Conservation (phyloP, 2,888 invertebrate species). For the Heliconius ismenius region DNA sequence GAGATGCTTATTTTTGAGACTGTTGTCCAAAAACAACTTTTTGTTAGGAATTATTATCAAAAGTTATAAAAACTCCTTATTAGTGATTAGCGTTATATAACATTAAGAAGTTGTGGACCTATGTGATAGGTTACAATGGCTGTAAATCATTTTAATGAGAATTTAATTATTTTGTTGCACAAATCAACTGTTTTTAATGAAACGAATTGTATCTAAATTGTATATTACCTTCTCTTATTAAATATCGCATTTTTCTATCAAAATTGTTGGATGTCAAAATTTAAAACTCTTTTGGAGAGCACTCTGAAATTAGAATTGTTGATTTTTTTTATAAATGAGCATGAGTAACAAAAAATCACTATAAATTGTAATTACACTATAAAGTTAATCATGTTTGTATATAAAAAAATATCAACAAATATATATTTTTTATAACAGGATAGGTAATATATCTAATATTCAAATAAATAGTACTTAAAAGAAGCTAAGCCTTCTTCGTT, state of each 20-base stretch:
- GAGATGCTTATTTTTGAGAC: constrained; percentile 76
- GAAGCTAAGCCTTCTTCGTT: not conserved
- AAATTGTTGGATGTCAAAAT: not conserved
- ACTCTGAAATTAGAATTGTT: no score
- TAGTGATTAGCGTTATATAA: constrained; percentile 16
- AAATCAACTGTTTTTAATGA: not conserved
- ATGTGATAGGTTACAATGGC: not conserved
- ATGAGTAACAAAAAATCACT: no score
- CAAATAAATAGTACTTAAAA: not conserved
- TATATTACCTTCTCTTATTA: not conserved
- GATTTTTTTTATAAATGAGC: no score
- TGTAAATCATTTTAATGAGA: not conserved
- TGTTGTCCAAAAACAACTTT: constrained; percentile 75
- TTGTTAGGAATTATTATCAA: constrained; percentile 42
- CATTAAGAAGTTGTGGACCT: not conserved
- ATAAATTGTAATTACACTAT: no score
- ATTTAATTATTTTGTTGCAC: not conserved
- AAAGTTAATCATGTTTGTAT: not conserved
- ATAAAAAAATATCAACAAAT: not conserved
- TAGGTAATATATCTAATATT: not conserved
- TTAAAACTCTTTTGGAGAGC: not conserved
- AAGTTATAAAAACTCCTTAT: constrained; percentile 42
- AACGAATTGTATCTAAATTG: not conserved
- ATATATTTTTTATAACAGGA: no score
- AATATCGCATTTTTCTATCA: not conserved